Conservation (phyloP, 2,888 invertebrate species). For the Cantharis flavilabris region DNA sequence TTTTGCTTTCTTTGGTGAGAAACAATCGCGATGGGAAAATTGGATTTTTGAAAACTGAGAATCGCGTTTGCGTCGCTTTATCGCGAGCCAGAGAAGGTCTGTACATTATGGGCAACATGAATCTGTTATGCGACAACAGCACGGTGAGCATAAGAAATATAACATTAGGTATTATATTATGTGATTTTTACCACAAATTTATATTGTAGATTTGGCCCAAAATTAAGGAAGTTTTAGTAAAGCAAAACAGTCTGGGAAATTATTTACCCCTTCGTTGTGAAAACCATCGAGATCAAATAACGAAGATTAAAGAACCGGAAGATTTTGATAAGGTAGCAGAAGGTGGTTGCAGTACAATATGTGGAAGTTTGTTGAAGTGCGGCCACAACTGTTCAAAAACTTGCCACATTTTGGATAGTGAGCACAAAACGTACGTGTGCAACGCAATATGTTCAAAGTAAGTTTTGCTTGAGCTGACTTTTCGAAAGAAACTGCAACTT, state of each 20-base stretch:
- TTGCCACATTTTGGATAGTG: conserved; percentile 65
- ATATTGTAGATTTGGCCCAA: neutral
- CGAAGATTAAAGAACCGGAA: conserved; percentile 48
- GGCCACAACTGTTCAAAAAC: conserved; percentile 65
- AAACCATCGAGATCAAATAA: conserved; percentile 56
- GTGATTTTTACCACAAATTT: neutral
- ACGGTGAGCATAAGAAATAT: conserved; percentile 33
- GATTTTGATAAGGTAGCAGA: conserved; percentile 61
- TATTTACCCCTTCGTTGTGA: conserved; percentile 56
- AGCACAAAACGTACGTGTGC: conserved; percentile 60
- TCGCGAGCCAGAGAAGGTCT: conserved; percentile 69
- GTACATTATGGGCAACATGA: conserved; percentile 76
- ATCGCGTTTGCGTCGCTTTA: conserved; percentile 60
- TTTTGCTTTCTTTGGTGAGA: conserved; percentile 79
- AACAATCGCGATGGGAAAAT: conserved; percentile 70
- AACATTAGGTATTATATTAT: too few species aligned
- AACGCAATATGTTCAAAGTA: conserved; percentile 59
- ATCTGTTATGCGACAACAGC: conserved; percentile 59
- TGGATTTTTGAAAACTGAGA: conserved; percentile 71
- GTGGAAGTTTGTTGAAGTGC: conserved; percentile 56
- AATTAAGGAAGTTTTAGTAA: neutral
- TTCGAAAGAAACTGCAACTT: neutral
- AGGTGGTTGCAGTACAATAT: conserved; percentile 54
- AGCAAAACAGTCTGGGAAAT: neutral
- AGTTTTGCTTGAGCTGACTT: too few species aligned